Evolutionary conservation across 2,888 invertebrate species (phyloP), one percentile per base, ranked within the genome.

Genomic region (Iphiclides podalirius): DNA sequence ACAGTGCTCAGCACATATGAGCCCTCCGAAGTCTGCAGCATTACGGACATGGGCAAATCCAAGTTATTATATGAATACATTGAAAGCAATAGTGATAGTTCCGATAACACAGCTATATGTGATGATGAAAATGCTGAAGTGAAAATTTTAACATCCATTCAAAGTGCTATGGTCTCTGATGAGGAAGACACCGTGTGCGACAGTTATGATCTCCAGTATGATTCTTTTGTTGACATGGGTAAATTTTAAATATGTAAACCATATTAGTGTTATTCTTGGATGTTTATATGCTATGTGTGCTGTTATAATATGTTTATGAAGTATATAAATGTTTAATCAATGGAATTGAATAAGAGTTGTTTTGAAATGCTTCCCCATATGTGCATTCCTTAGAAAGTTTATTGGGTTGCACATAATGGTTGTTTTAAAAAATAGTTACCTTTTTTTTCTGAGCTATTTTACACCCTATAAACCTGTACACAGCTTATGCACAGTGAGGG

Each of bases 151-250:
- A 54, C 64, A 23, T 64, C 69, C 39, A 41, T 63, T 16, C 55
- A 55, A n/a, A 64, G 59, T 49, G 59, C 9, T 9, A 35, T 14
- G 28, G 44, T 64, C 45, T 53, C 63, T 15, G 54, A 54, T 45
- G 47, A 48, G 23, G 59, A 79, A n/a, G 79, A 80, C 41, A 62
- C 71, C 26, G 59, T 76, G 26, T 75, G 74, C 51, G 86, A 85
- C 57, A 69, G 70, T 61, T 79, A 76, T 55, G 89, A 89, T 57
- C 63, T 86, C 39, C 89, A 89, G 58, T 89, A 89, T 58, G 89
- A 89, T 64, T 89, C 89, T 57, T 86, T 86, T 66, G 79, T 89
- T 67, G 89, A 89, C 67, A 87, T 89, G 86, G 89, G 89, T 51
- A 86, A 87, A 63, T 89, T 89, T 72, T 89, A 70, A 61, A 38